Evolutionary conservation across 2,113 vertebrate genomes (phyloP).

Genomic region (Pitta sordida): DNA sequence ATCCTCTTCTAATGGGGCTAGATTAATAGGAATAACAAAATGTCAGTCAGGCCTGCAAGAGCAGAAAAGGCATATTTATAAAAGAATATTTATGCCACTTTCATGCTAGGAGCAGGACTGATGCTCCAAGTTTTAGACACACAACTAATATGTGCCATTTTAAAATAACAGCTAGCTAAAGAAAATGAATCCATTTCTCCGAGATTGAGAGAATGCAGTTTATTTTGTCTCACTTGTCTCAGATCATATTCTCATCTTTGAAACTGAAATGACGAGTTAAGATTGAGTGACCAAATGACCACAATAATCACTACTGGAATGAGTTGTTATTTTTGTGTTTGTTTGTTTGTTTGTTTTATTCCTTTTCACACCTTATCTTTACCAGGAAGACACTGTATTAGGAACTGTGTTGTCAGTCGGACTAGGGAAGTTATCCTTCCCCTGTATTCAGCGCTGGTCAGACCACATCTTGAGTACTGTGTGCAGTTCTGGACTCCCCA

Average conservation of each 20-base stretch:
- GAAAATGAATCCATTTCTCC: background rate
- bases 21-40: background rate
- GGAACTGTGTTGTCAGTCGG: no score
- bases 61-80: background rate
- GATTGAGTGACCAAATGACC: background rate
- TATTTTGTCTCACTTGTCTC: background rate
- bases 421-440: no score
- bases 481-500: no score
- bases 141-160: background rate
- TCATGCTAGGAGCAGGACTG: background rate
- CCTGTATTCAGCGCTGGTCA: no score
- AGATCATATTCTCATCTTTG: background rate
- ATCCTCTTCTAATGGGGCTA: background rate
- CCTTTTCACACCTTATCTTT: background rate
- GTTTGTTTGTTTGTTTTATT: no score
- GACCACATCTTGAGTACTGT: no score
- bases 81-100: fast-evolving
- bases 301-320: background rate
- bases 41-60: background rate
- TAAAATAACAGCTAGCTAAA: background rate
- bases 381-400: background rate
- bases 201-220: background rate
- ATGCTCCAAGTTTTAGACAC: background rate
- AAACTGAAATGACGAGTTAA: background rate
- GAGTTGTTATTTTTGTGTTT: background rate